Evolutionary conservation across 2,888 invertebrate species (phyloP).

Genomic region (Tetragnatha montana): DNA sequence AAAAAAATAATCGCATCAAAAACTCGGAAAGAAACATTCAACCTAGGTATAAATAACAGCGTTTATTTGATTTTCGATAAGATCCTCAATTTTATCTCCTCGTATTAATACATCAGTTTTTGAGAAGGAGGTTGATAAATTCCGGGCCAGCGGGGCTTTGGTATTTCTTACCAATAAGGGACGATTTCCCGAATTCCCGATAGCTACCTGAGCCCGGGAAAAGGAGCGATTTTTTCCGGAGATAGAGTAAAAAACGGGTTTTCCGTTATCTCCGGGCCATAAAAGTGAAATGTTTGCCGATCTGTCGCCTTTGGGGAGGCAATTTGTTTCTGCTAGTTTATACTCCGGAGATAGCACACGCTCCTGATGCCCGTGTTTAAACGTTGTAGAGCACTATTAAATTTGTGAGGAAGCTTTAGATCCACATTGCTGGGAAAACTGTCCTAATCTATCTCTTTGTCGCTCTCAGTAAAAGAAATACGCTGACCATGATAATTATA

Average conservation of each 20-base stretch:
- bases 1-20: too few species aligned
- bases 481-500: too few species aligned
- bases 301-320: constrained; percentile 31
- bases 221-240: not conserved
- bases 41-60: not conserved
- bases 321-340: constrained; percentile 44
- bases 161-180: constrained; percentile 15
- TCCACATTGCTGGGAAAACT: too few species aligned
- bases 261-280: constrained; percentile 34
- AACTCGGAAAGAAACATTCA: not conserved
- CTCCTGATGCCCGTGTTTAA: not conserved
- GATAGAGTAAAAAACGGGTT: constrained; percentile 34
- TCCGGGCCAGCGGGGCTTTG: not conserved
- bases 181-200: not conserved
- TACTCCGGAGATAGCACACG: not conserved
- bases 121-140: not conserved
- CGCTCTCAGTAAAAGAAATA: too few species aligned
- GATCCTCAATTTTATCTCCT: not conserved
- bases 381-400: too few species aligned
- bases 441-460: too few species aligned
- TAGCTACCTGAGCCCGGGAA: not conserved
- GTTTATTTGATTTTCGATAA: not conserved
- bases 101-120: not conserved
- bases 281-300: constrained; percentile 52
- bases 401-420: too few species aligned